Conservation (phyloP, 2,113 vertebrate species). For the Heterocephalus glaber region DNA sequence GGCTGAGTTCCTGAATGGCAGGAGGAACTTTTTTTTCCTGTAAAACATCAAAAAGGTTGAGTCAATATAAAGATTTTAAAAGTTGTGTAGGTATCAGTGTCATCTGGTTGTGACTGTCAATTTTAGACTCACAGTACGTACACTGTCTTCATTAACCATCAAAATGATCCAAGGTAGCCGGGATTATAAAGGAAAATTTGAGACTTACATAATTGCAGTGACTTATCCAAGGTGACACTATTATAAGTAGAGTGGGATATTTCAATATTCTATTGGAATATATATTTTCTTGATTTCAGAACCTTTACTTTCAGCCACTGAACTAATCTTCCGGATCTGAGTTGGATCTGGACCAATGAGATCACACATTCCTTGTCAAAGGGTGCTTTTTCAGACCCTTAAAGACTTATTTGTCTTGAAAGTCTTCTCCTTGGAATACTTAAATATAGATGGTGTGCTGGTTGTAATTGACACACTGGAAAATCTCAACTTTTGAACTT, state of each 20-base stretch:
- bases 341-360: not conserved
- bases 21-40: not conserved
- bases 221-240: not conserved
- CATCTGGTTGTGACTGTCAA: not conserved
- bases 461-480: not conserved
- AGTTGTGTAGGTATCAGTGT: too few relatives aligned
- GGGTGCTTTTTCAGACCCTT: not conserved
- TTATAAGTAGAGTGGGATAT: not conserved
- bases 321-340: not conserved
- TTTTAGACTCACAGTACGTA: fast-evolving
- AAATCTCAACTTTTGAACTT: constrained; percentile 63
- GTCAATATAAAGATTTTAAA: not conserved
- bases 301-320: not conserved
- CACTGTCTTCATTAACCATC: not conserved
- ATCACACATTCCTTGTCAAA: not conserved
- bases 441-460: not conserved
- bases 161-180: not conserved
- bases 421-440: not conserved
- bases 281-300: not conserved
- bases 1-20: not conserved
- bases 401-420: not conserved
- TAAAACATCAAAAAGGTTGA: not conserved
- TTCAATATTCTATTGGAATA: not conserved
- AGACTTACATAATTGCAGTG: not conserved
- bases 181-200: not conserved